Conservation (phyloP, 1,140 invertebrate genomes). For the Magallana angulata region DNA sequence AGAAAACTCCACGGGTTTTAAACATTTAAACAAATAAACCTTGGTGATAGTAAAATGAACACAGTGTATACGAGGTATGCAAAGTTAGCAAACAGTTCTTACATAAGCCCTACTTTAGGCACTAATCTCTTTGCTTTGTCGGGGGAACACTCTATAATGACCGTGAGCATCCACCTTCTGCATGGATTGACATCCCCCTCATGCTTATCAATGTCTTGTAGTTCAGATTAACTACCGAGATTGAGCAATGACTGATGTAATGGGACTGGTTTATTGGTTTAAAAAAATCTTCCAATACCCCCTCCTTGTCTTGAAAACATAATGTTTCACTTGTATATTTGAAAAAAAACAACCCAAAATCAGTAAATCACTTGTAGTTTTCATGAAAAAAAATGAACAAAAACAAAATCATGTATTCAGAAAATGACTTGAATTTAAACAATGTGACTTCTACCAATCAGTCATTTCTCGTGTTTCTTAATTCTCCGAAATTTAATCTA, state of each 20-base stretch:
- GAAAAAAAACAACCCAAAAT: no score
- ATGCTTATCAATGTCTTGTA: background rate
- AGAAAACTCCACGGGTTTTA: background rate
- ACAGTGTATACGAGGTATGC: background rate
- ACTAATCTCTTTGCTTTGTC: background rate
- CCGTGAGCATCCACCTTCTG: background rate
- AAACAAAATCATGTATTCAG: no score
- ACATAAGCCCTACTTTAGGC: background rate
- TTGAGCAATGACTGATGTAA: no score
- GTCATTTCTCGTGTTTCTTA: background rate
- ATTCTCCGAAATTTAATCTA: background rate
- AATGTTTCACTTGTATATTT: no score
- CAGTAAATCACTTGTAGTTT: no score
- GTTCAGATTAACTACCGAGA: no score
- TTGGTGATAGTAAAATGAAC: conserved; percentile 21
- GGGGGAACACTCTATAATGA: background rate
- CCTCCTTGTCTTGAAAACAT: no score
- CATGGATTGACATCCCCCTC: background rate
- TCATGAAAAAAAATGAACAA: no score
- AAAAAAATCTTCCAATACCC: no score
- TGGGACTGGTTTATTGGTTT: no score
- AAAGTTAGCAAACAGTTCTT: conserved; percentile 28
- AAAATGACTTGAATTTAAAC: no score
- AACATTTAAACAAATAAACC: conserved; percentile 1
- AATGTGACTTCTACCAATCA: no score